phyloP scores from a whole-genome alignment of 2,797 vertebrate species.

The Dicrostonyx torquatus region DNA sequence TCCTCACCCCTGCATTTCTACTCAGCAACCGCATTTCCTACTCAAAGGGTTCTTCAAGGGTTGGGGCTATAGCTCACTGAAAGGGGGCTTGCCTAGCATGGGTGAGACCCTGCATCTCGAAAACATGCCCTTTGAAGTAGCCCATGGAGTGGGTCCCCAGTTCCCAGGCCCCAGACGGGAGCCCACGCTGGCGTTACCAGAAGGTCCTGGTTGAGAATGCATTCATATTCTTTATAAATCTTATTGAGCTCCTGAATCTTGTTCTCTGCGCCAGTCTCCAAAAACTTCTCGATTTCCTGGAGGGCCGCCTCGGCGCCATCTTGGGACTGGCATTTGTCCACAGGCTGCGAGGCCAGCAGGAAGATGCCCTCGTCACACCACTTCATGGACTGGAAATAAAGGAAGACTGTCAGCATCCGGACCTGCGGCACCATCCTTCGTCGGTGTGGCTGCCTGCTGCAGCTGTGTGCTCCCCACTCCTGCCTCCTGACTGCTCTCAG shows the following conservation, averaged over 20 bases:
- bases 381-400: conserved; percentile 90
- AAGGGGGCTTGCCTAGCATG: no score
- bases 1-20: not conserved
- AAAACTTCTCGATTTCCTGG: conserved; percentile 95
- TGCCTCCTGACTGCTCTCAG: not conserved
- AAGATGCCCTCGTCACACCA: conserved; percentile 98
- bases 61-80: not conserved
- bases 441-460: not conserved
- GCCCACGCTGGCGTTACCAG: conserved; percentile 85
- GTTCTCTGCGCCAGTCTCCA: conserved; percentile 90
- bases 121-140: not conserved
- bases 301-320: conserved; percentile 97
- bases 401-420: not conserved
- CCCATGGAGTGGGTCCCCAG: not conserved
- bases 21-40: rapidly evolving
- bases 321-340: conserved; percentile 98
- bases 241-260: conserved; percentile 90
- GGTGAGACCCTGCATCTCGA: not conserved
- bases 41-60: rapidly evolving
- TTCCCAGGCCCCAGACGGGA: not conserved
- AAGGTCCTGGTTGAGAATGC: conserved; percentile 92
- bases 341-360: conserved; percentile 95
- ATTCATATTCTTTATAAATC: conserved; percentile 91
- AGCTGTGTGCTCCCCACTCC: rapidly evolving
- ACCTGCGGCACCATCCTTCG: not conserved